Evolutionary conservation across 53 echinoderm and acorn worm species (phyloP).

Genomic region (Astropecten irregularis): DNA sequence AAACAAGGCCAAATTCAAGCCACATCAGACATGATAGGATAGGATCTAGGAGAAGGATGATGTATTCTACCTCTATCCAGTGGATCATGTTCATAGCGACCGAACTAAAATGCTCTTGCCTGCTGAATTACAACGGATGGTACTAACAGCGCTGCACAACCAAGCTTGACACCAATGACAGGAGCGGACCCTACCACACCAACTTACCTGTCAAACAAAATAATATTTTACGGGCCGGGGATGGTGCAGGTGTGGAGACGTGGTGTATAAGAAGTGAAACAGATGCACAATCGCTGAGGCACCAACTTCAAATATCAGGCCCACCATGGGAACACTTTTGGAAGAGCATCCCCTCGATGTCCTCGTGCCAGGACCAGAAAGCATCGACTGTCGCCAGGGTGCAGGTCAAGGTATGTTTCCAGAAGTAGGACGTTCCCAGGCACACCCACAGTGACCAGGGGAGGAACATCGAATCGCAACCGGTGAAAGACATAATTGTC

Average conservation of each 20-base stretch:
- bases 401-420: constrained; percentile 33
- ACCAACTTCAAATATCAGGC: background rate
- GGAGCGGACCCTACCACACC: constrained; percentile 3
- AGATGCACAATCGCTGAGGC: constrained; percentile 27
- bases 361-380: constrained; percentile 28
- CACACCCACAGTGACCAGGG: constrained; percentile 48
- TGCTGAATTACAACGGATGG: too few species aligned
- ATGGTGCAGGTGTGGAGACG: constrained; percentile 1
- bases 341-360: constrained; percentile 33
- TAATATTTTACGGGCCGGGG: background rate
- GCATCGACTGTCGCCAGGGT: constrained; percentile 30
- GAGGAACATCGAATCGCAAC: constrained; percentile 31
- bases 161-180: background rate
- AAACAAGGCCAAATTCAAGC: too few species aligned
- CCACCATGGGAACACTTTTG: constrained; percentile 11
- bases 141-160: too few species aligned
- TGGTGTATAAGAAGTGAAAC: constrained; percentile 48
- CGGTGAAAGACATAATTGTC: background rate
- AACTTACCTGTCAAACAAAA: too few species aligned
- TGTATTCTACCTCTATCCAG: too few species aligned
- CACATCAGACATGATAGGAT: too few species aligned
- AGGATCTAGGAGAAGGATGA: too few species aligned
- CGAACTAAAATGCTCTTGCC: too few species aligned
- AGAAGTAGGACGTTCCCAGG: constrained; percentile 38
- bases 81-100: too few species aligned